Percentiles rank a stretch among this genome's conserved stretches.
Evolutionary conservation across 2,888 invertebrate species (phyloP).

Genomic region (Sturmia bella): DNA sequence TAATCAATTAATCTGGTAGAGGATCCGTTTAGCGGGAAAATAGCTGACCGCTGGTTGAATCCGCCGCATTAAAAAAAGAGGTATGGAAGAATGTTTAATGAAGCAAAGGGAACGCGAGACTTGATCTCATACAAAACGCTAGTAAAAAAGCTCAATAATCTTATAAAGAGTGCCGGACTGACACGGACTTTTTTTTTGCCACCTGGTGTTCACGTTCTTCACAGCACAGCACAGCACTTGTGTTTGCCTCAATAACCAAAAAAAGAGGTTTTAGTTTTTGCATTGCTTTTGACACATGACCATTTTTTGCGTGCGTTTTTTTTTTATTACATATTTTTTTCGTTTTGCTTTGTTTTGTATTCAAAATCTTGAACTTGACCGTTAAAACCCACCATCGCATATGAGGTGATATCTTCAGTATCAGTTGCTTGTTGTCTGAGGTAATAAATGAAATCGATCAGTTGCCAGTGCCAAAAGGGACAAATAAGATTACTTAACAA

Average conservation of each 20-base stretch:
- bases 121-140: no score
- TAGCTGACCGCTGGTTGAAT: no score
- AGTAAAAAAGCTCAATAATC: no score
- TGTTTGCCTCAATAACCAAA: constrained; percentile 14
- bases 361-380: constrained; percentile 46
- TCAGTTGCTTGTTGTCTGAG: constrained; percentile 48
- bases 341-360: constrained; percentile 70
- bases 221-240: neutral
- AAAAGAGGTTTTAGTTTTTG: constrained; percentile 30
- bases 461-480: constrained; percentile 10
- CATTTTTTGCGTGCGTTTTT: constrained; percentile 56
- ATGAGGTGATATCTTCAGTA: constrained; percentile 44
- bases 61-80: no score
- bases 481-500: constrained; percentile 1
- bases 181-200: constrained; percentile 5
- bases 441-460: constrained; percentile 63
- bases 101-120: no score
- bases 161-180: no score
- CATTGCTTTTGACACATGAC: constrained; percentile 49
- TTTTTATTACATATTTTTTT: constrained; percentile 64
- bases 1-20: no score
- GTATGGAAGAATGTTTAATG: no score
- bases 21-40: no score
- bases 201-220: constrained; percentile 9
- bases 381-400: constrained; percentile 42